Base-by-base conservation (phyloP, 2,888 invertebrate species). In the Mystacides longicornis region DNA sequence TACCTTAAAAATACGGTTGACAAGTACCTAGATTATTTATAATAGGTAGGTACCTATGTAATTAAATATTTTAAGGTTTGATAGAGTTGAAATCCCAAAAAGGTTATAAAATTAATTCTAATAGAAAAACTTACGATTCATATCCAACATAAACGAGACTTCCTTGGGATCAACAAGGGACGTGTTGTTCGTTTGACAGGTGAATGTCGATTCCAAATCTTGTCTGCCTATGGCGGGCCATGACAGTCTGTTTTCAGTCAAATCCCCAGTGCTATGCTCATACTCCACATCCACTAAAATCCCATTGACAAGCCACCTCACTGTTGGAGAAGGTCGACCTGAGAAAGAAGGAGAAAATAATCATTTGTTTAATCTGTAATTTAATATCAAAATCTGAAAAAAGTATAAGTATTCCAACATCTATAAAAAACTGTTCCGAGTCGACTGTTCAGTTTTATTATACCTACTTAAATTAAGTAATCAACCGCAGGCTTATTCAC, bases 131-230 rank as follows among this genome's bases (percentile, higher is more conserved):
- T 89, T 72, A 91, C 91, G 71, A 69, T 86, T 86, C 74, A 91
- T 82, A 67, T 91, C 88, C 58, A 91, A 76, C 50, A 85, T 80
- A 52, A 89, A 81, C 21, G 86, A 83, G 18, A 86, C 81, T 69
- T 87, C 87, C 69, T 84, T 86, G 9, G 90, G 86, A 65, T 88
- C 86, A 51, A 89, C 87, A 53, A 92, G 81, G 65, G 84, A 82
- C 54, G 91, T 92, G 75, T 93, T 93, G 67, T 86, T 79, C 20
- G 93, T 91, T 70, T 90, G 89, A 68, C 93, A 93, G 55, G 89
- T 91, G 75, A 91, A 91, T 63, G 89, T 84, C 19, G 89, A 86
- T 64, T 90, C 89, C 65, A 92, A 82, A 75, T 93, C 89, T 22
- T 85, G 83, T 55, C 93, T 80, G 55, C 84, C 79, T 62, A 91